A percentile compares a stretch with the other conserved stretches of the same genome.
Conservation (phyloP, 37 sponge, comb jelly and placozoan species). For the Spongilla lacustris region DNA sequence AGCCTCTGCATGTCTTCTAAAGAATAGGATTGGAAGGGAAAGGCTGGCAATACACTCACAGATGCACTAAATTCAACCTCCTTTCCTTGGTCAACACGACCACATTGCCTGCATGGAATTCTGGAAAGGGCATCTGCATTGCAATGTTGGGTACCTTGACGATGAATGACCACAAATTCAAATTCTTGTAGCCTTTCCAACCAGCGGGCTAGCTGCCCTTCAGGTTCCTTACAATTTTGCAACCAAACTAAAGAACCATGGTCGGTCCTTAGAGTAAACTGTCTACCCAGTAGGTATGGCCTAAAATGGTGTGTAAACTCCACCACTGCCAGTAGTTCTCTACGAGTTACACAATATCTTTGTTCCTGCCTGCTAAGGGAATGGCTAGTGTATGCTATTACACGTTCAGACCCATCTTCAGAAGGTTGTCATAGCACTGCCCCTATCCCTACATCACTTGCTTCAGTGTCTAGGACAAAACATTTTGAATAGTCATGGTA, state of each 20-base stretch:
- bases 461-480: no score
- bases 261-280: conserved; percentile 25
- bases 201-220: conserved; percentile 45
- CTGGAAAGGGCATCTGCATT: conserved; percentile 42
- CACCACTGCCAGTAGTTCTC: conserved; percentile 44
- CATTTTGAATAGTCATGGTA: no score
- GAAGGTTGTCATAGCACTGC: no score
- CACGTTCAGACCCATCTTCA: no score
- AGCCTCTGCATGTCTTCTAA: no score
- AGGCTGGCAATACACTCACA: no score
- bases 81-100: background rate
- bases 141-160: conserved; percentile 27
- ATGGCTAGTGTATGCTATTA: conserved; percentile 13
- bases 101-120: conserved; percentile 23
- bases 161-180: conserved; percentile 31
- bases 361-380: conserved; percentile 26
- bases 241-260: conserved; percentile 41
- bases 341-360: conserved; percentile 22
- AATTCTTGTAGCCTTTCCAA: conserved; percentile 21
- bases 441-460: no score
- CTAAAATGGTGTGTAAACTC: conserved; percentile 30
- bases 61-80: no score
- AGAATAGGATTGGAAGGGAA: no score
- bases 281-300: conserved; percentile 33
- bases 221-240: conserved; percentile 39